Evolutionary conservation across 2,797 vertebrate species (phyloP).

Genomic region (Prionace glauca): DNA sequence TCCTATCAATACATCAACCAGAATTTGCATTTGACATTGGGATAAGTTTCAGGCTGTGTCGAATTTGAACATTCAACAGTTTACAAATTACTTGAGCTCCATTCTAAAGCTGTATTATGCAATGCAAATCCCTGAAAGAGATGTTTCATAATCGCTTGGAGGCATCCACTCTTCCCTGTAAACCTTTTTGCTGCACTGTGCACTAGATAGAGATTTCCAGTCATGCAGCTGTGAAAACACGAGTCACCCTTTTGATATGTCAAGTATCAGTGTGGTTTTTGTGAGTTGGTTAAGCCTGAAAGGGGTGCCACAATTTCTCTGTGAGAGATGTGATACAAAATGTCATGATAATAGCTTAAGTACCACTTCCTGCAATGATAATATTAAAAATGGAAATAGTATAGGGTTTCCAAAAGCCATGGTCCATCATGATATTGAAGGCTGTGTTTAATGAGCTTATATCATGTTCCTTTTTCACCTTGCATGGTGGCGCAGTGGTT

Average conservation of each 20-base stretch:
- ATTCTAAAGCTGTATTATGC: background rate
- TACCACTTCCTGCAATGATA: background rate
- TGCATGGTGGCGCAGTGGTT: too few relatives aligned
- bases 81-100: background rate
- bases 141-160: background rate
- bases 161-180: background rate
- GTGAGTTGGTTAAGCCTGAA: background rate
- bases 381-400: background rate
- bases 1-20: background rate
- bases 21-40: background rate
- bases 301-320: background rate
- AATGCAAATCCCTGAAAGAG: background rate
- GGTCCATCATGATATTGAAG: background rate
- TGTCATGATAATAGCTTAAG: background rate
- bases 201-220: background rate
- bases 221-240: background rate
- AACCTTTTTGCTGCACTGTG: background rate
- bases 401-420: background rate
- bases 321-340: background rate
- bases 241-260: background rate
- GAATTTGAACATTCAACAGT: background rate
- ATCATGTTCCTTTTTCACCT: background rate
- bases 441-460: background rate
- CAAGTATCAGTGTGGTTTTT: background rate
- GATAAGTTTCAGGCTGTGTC: background rate